Conservation (phyloP, 2,888 invertebrate species). For the Elegia similella region DNA sequence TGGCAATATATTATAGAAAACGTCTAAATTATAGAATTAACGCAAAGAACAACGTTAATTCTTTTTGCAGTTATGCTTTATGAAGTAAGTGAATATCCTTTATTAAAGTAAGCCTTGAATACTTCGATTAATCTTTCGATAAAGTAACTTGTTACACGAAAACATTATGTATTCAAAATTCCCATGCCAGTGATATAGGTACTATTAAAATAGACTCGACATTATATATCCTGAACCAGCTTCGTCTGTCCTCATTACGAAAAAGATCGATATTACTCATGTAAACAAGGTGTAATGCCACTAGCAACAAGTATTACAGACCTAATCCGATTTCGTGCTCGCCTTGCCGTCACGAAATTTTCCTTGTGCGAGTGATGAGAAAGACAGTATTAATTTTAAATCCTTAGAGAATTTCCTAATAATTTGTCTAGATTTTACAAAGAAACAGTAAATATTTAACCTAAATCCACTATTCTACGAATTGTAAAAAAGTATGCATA, state of each 20-base stretch:
- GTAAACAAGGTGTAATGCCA: slow-evolving; percentile 2
- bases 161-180: too few relatives aligned
- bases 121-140: too few relatives aligned
- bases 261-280: slow-evolving; percentile 6
- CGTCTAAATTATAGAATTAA: too few relatives aligned
- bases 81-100: too few relatives aligned
- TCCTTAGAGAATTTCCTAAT: not conserved
- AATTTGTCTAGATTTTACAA: not conserved
- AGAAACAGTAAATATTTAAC: not conserved
- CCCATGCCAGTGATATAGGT: too few relatives aligned
- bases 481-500: too few relatives aligned
- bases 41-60: too few relatives aligned
- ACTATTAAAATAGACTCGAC: not conserved
- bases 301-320: slow-evolving; percentile 11
- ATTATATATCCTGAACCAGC: not conserved
- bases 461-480: too few relatives aligned
- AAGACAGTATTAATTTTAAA: not conserved
- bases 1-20: too few relatives aligned
- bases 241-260: not conserved
- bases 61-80: too few relatives aligned
- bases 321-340: slow-evolving; percentile 14
- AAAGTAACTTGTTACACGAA: too few relatives aligned
- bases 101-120: too few relatives aligned
- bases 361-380: not conserved
- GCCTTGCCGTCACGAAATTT: slow-evolving; percentile 1